Evolutionary conservation across 2,888 invertebrate genomes (phyloP).

Genomic region (Helobdella robusta): DNA sequence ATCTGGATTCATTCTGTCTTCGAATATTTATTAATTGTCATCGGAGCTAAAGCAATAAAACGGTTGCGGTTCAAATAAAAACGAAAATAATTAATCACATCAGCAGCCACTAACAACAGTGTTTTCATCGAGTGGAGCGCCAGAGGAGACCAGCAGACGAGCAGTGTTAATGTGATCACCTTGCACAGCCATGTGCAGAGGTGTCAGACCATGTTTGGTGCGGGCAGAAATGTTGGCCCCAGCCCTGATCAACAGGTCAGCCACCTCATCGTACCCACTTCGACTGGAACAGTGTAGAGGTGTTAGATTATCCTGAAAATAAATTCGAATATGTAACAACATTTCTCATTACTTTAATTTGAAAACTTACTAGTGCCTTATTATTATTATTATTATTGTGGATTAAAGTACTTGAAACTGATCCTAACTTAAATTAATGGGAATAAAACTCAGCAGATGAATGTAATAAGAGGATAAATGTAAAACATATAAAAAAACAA

Average conservation of each 20-base stretch:
- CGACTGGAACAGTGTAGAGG: constrained; percentile 23
- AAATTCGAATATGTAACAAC: background rate
- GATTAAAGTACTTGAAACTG: too few relatives aligned
- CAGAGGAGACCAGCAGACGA: background rate
- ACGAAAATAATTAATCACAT: too few relatives aligned
- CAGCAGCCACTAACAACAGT: constrained; percentile 24
- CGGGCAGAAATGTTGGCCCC: constrained; percentile 11
- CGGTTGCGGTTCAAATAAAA: too few relatives aligned
- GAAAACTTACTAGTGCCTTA: background rate
- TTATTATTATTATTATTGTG: background rate
- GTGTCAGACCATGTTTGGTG: constrained; percentile 25
- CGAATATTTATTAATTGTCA: too few relatives aligned
- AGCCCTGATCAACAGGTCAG: constrained; percentile 6
- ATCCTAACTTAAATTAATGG: too few relatives aligned
- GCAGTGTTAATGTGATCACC: constrained; percentile 24
- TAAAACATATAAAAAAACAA: too few relatives aligned
- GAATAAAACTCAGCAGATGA: too few relatives aligned
- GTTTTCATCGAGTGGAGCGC: constrained; percentile 22
- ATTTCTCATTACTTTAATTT: background rate
- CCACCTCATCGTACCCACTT: constrained; percentile 20
- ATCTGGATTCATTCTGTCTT: too few relatives aligned
- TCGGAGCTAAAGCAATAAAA: too few relatives aligned
- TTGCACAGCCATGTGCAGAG: constrained; percentile 25
- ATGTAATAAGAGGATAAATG: too few relatives aligned
- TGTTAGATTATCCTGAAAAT: constrained; percentile 26